These are phyloP conservation scores for Andricus quercusramuli DNA, from an alignment of 2,888 invertebrate species.

Conservation along the genomic window DNA sequence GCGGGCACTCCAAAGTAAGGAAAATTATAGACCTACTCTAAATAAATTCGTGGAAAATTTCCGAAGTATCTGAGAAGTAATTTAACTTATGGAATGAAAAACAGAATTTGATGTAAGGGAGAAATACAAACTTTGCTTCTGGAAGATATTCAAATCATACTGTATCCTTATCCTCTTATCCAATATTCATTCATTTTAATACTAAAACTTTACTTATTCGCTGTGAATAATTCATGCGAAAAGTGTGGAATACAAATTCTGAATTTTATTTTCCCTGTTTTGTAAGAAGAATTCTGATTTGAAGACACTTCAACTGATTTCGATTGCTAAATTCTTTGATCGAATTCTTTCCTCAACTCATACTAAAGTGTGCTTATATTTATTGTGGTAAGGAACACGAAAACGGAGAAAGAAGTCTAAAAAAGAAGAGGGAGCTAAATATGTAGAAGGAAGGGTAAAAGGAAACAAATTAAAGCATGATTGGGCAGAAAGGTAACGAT, in stretches of 20 bases:
- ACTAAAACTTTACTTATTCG: conserved; percentile 31
- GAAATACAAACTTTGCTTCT: background rate
- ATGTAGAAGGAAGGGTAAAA: background rate
- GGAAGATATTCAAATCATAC: conserved; percentile 11
- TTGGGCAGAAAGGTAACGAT: background rate
- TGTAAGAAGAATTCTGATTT: background rate
- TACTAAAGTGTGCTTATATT: background rate
- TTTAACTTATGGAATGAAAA: background rate
- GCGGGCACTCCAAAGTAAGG: background rate
- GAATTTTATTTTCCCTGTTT: conserved; percentile 1
- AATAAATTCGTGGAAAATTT: background rate
- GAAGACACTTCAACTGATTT: background rate
- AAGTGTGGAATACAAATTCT: conserved; percentile 12
- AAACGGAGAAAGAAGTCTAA: background rate
- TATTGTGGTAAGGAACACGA: background rate
- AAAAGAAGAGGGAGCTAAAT: background rate
- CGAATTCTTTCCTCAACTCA: background rate
- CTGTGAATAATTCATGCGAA: conserved; percentile 22
- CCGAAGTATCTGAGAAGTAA: background rate
- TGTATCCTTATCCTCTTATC: background rate
- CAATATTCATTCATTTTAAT: conserved; percentile 29
- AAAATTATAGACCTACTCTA: background rate
- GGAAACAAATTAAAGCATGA: background rate
- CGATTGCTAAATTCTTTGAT: background rate
- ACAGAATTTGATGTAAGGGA: background rate